A percentile compares a stretch with the other conserved stretches of the same genome.
These are phyloP conservation scores for Hydrozoanthus tunicans DNA, from an alignment of 64 coral and sea anemone genomes.

Conservation along the genomic window DNA sequence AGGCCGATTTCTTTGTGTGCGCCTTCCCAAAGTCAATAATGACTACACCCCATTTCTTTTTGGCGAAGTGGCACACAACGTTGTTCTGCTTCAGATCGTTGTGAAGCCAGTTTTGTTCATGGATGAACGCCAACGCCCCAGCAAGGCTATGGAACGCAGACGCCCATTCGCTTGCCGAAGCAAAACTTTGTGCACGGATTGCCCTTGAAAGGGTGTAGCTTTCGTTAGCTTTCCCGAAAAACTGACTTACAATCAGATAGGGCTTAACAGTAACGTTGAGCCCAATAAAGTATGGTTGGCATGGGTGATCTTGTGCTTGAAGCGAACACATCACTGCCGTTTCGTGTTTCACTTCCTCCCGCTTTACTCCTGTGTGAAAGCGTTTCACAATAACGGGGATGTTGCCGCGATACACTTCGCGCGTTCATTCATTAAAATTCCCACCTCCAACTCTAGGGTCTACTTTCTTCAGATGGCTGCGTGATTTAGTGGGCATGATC, in stretches of 20 bases:
- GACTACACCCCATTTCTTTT: background rate
- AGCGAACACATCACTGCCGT: background rate
- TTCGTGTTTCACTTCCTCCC: background rate
- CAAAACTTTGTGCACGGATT: background rate
- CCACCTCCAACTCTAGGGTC: constrained; percentile 1
- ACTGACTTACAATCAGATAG: constrained; percentile 12
- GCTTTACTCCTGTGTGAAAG: background rate
- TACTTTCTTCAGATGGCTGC: constrained; percentile 2
- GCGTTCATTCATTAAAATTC: background rate
- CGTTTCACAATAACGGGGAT: constrained; percentile 9
- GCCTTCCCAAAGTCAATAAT: constrained; percentile 16
- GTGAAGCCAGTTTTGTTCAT: constrained; percentile 17
- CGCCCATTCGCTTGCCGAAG: background rate
- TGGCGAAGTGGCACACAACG: background rate
- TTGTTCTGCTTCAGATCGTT: constrained; percentile 12
- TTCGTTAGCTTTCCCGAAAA: background rate
- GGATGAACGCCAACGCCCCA: background rate
- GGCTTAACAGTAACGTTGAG: background rate
- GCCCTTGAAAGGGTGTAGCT: background rate
- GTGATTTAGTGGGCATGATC: background rate
- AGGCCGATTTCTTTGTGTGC: background rate
- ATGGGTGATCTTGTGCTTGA: background rate
- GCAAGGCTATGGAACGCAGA: background rate
- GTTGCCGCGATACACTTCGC: background rate
- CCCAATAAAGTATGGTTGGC: background rate